Evolutionary conservation across 1,140 invertebrate species (phyloP), one percentile per base, ranked within the genome.

Genomic region (Brachionus sp.): DNA sequence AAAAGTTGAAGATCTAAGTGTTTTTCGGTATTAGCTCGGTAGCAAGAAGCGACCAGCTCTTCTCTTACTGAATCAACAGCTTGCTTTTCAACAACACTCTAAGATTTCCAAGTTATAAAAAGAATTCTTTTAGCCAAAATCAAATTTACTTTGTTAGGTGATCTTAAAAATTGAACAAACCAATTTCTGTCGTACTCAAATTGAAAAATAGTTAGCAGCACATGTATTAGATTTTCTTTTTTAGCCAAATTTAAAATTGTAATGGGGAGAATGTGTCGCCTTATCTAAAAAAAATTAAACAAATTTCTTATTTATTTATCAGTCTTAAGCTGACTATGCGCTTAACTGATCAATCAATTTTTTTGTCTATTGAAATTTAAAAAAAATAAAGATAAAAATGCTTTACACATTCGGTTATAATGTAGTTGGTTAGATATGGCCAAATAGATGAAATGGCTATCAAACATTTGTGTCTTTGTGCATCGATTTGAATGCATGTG

Each of bases 111-210:
- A 77, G 42, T 7, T 23, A 12, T 46, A 12, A 75, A 46, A 4
- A 19, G 10, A 35, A 6, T 29, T 77, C 12, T 50, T 9, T 35
- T 35, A 9, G 13, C 5, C 4, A 5, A 35, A 35, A 68, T n/a
- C 10, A 68, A 33, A 35, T 25, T 19, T 62, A 78, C 75, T 78
- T 78, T 80, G 25, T 66, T 80, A 25, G 77, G 77, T 19, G 77
- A 80, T 37, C 77, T 19, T 23, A 80, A 37, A 62, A 80, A 80
- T 62, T 80, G 77, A 19, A 80, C 77, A 25, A 80, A 80, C 77
- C 77, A 80, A 19, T 80, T 80, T 57, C 77, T 16, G 25, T 80
- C 77, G 13, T 62, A 66, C 57, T 80, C 77, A 25, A 66, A 39
- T 44, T 80, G 77, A 44, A 80, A 80, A 62, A 80, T 80, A 4